phyloP scores from a whole-genome alignment of 2,113 vertebrate species.

The Poecile atricapillus region DNA sequence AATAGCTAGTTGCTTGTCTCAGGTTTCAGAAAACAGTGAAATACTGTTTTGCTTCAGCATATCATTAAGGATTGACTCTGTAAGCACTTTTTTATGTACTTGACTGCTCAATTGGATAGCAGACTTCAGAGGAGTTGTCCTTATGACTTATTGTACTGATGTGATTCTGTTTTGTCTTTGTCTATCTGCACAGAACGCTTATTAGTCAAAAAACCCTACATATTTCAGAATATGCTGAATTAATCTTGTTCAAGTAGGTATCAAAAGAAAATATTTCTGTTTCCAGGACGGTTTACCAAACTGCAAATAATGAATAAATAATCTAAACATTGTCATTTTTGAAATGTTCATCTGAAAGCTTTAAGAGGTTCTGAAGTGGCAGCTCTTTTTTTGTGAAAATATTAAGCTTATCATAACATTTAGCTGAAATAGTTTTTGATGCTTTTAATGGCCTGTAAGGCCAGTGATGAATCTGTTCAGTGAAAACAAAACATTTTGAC shows the following conservation, averaged over 20 bases:
- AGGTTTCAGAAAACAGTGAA: slow-evolving; percentile 39
- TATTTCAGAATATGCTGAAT: neutral
- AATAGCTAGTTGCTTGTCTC: neutral
- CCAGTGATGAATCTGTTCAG: neutral
- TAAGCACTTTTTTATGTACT: slow-evolving; percentile 3
- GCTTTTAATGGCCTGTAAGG: neutral
- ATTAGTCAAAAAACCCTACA: neutral
- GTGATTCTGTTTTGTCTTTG: slow-evolving; percentile 5
- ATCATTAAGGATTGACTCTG: neutral
- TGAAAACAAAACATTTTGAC: neutral
- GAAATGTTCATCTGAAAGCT: neutral
- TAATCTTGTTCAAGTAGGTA: neutral
- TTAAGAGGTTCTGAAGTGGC: neutral
- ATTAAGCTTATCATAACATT: neutral
- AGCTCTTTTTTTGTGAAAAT: neutral
- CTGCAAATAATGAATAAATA: neutral
- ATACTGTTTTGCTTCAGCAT: slow-evolving; percentile 33
- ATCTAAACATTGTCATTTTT: neutral
- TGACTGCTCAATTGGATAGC: slow-evolving; percentile 13
- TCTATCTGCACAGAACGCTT: neutral
- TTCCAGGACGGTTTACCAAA: neutral
- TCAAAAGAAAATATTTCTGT: neutral
- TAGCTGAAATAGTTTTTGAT: neutral
- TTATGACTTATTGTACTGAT: slow-evolving; percentile 5
- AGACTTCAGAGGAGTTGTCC: slow-evolving; percentile 6